Conservation (phyloP, 2,888 invertebrate genomes). For the Autographa pulchrina region DNA sequence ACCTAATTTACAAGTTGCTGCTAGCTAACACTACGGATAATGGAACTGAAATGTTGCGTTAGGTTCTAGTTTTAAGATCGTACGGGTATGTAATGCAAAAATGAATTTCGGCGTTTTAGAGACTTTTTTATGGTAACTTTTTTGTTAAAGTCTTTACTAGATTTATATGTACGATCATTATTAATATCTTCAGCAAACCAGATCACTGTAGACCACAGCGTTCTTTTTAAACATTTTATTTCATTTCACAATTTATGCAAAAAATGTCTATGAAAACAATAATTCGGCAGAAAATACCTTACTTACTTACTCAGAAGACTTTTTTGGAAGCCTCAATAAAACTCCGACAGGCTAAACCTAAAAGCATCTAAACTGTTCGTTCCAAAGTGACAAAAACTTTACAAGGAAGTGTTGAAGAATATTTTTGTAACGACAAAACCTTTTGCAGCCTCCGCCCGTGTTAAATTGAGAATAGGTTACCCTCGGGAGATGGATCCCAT, state of each 20-base stretch:
- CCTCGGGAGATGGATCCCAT: slow-evolving; percentile 50
- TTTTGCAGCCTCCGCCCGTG: slow-evolving; percentile 22
- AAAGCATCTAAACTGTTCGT: slow-evolving; percentile 2
- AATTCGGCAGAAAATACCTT: too few species aligned
- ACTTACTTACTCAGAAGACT: neutral
- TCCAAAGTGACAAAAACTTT: neutral
- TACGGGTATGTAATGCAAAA: neutral
- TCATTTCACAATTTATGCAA: too few species aligned
- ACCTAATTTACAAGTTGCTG: slow-evolving; percentile 4
- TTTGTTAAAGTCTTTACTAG: too few species aligned
- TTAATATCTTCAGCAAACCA: too few species aligned
- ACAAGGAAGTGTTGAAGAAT: neutral
- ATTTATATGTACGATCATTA: too few species aligned
- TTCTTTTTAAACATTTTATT: too few species aligned
- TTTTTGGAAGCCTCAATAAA: neutral
- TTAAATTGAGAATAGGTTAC: slow-evolving; percentile 50
- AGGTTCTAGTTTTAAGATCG: neutral
- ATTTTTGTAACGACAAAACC: slow-evolving; percentile 14
- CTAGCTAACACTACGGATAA: neutral
- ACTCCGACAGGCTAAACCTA: neutral
- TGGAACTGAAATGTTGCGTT: neutral
- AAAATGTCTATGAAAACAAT: too few species aligned
- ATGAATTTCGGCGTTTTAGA: neutral
- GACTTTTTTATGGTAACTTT: too few species aligned
- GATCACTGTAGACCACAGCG: too few species aligned